Base-by-base conservation (phyloP, 1,140 invertebrate species). In the Venustaconcha ellipsiformis region DNA sequence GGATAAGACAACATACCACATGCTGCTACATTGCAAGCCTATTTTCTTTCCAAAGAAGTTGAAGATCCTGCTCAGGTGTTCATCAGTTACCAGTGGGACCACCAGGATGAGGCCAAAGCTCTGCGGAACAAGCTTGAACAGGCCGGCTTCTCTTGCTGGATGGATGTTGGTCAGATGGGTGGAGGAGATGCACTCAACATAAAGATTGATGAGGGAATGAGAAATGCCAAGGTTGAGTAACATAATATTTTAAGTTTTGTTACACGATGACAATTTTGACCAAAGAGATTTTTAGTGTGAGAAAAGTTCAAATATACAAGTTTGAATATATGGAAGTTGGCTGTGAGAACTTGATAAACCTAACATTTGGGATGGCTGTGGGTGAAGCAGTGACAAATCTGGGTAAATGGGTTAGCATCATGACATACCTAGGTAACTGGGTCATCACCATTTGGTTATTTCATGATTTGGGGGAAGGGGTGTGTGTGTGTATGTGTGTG, bases 111-210 rank as follows among this genome's bases (percentile, higher is more conserved):
- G 57, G 88, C 89, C 14, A 78, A 84, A 26, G 78, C 82, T 13
- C 71, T 91, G 13, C 70, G 90, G 62, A 86, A 89, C 48, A 79
- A 83, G 63, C 80, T 91, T 37, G 90, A 91, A 71, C 82, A 87
- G 48, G 79, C 86, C 14, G 91, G 91, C 6, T 90, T 87, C 74
- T 84, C 86, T 23, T 91, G 90, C 79, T 91, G 91, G 90, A 91
- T 91, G 90, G 91, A 91, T 78, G 87, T 91, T 65, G 90, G 90
- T 70, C 89, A 90, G 78, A 84, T 91, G 76, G 88, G 89, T 18
- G 90, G 87, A 17, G 91, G 91, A n/a, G 90, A 91, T 78, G 85
- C 86, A 15, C 84, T 91, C 0, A 88, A 89, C 74, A 84, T 84
- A 57, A 90, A 89, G 80, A 91, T 91, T 69, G 90, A 91, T 71